These are phyloP conservation scores for Pterocles burchelli DNA, from an alignment of 2,113 vertebrate genomes.

Conservation along the genomic window DNA sequence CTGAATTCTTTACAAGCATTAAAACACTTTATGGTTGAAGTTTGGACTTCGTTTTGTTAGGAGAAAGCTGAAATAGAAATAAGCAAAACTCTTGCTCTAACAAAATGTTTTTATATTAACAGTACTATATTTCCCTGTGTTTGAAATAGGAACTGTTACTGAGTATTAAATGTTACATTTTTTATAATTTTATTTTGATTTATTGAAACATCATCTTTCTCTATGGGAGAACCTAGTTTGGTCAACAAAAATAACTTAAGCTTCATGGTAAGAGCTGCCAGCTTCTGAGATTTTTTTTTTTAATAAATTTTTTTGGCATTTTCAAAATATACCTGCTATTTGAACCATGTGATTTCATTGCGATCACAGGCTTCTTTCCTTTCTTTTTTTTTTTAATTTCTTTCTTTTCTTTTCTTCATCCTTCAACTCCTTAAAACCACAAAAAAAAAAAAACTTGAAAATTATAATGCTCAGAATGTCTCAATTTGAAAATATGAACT, in stretches of 20 bases:
- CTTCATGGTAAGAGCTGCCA: not conserved
- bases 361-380: not conserved
- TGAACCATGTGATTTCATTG: not conserved
- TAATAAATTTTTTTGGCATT: not conserved
- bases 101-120: not conserved
- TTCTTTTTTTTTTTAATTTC: not conserved
- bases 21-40: not conserved
- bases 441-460: not conserved
- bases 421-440: not conserved
- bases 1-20: not conserved
- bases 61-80: not conserved
- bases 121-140: not conserved
- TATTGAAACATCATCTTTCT: not conserved
- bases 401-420: not conserved
- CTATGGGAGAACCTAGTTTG: not conserved
- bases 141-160: not conserved
- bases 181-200: not conserved
- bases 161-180: not conserved
- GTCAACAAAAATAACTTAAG: not conserved
- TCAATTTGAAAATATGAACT: not conserved
- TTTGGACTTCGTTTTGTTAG: not conserved
- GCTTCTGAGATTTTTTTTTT: not conserved
- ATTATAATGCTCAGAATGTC: fast-evolving
- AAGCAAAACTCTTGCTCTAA: not conserved
- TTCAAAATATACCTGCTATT: not conserved